Conservation (phyloP, 2,113 vertebrate species). For the Prunella fulvescens region DNA sequence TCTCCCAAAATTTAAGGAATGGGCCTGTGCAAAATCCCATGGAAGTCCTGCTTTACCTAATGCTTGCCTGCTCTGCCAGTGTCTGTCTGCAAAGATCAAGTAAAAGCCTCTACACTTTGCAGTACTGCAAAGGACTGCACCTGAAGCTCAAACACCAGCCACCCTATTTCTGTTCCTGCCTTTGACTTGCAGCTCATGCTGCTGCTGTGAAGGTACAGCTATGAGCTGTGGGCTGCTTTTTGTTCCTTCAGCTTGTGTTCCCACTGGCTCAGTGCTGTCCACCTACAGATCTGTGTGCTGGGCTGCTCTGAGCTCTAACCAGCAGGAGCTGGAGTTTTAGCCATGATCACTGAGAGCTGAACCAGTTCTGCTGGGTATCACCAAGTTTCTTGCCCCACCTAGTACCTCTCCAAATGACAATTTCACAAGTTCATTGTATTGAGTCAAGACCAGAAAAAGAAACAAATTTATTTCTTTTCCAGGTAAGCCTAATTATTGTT, state of each 20-base stretch:
- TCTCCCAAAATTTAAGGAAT: not conserved
- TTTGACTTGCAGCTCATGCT: fast-evolving
- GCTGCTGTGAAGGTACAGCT: fast-evolving
- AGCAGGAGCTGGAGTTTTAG: not conserved
- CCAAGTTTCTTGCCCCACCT: fast-evolving
- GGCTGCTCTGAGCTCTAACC: not conserved
- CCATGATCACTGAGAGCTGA: not conserved
- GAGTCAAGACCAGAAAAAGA: not conserved
- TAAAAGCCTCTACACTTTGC: not conserved
- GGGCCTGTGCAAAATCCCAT: not conserved
- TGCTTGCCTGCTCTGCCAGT: not conserved
- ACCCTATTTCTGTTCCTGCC: not conserved
- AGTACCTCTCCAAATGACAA: not conserved
- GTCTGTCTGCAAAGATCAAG: not conserved
- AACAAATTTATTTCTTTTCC: not conserved
- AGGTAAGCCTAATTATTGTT: not conserved
- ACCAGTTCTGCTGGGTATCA: not conserved
- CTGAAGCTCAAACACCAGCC: fast-evolving
- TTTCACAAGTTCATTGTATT: not conserved
- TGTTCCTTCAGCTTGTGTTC: not conserved
- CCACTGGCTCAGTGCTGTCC: not conserved
- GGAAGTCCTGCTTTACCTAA: not conserved
- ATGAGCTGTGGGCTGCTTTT: fast-evolving
- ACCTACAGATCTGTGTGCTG: fast-evolving
- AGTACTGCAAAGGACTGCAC: not conserved